Evolutionary conservation across 1,140 invertebrate genomes (phyloP).

Genomic region (Anagrus nilaparvatae): DNA sequence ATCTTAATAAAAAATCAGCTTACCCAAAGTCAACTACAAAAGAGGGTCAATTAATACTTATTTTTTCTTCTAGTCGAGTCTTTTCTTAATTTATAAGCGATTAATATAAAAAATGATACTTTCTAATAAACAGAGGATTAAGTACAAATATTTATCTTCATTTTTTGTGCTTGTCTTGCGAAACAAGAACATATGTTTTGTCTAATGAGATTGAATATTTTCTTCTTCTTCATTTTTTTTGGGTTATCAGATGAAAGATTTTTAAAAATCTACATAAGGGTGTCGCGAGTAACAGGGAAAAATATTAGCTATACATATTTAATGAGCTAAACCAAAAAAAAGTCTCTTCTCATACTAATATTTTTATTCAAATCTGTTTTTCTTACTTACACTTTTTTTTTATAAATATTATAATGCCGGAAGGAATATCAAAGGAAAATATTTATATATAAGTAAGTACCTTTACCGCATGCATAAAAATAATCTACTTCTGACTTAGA

Average conservation of each 20-base stretch:
- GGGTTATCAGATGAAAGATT: no score
- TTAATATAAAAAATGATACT: not conserved
- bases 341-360: constrained; percentile 15
- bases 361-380: constrained; percentile 38
- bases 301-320: constrained; percentile 35
- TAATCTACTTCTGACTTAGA: no score
- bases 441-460: constrained; percentile 22
- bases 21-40: constrained; percentile 10
- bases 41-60: constrained; percentile 27
- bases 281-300: no score
- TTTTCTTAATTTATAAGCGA: no score
- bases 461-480: constrained; percentile 35
- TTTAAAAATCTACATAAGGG: no score
- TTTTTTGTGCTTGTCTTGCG: not conserved
- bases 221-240: no score
- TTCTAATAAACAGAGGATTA: not conserved
- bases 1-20: constrained; percentile 40
- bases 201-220: constrained; percentile 19
- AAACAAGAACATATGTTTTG: constrained; percentile 18
- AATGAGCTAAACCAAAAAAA: constrained; percentile 24
- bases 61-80: no score
- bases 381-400: constrained; percentile 15
- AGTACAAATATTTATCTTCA: no score
- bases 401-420: no score
- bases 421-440: constrained; percentile 36